These are phyloP conservation scores for Odocoileus hemionus DNA, from an alignment of 2,113 vertebrate species.

Conservation along the genomic window DNA sequence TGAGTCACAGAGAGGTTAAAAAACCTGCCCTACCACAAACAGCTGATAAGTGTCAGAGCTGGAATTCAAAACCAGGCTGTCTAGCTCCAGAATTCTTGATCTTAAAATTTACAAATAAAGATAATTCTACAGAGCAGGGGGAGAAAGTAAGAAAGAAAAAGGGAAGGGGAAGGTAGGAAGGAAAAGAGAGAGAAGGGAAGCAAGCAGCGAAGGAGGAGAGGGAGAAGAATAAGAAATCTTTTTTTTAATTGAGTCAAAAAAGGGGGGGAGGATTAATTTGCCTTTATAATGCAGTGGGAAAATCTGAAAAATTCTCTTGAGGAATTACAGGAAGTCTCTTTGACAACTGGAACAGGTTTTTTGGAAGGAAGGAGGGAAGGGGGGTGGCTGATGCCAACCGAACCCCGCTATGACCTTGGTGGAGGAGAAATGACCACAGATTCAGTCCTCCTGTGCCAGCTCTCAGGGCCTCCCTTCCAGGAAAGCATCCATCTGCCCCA, in stretches of 20 bases:
- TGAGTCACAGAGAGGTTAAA: not conserved
- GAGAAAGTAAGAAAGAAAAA: too few relatives aligned
- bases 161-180: too few relatives aligned
- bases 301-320: constrained; percentile 16
- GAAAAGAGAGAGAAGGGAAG: not conserved
- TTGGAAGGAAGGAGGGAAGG: not conserved
- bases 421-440: not conserved
- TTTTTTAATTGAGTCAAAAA: not conserved
- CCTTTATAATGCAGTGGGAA: not conserved
- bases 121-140: not conserved
- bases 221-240: not conserved
- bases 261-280: not conserved
- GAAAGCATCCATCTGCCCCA: not conserved
- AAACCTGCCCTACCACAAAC: not conserved
- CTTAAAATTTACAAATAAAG: constrained; percentile 22
- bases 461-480: not conserved
- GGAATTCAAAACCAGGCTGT: not conserved
- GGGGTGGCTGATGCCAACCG: not conserved
- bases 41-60: not conserved
- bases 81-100: not conserved
- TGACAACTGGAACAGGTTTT: not conserved
- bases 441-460: not conserved
- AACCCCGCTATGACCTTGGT: constrained; percentile 16
- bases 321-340: not conserved
- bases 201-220: not conserved